Base-by-base conservation (phyloP, 2,113 vertebrate genomes). In the Mionectes macconnelli region DNA sequence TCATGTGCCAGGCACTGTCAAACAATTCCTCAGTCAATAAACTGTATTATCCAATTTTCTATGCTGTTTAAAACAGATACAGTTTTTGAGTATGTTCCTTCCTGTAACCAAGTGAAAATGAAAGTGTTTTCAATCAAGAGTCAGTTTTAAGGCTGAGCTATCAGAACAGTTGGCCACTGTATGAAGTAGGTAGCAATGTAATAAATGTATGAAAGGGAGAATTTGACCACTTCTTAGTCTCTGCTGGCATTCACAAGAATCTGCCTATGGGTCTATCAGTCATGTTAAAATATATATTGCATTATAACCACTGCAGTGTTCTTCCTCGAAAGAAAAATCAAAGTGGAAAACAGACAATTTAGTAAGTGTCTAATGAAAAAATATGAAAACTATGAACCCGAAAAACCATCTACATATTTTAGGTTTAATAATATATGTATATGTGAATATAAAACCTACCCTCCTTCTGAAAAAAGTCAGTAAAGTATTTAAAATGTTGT, bases 1-100 rank as follows among this genome's bases (percentile, higher is more conserved):
- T 28, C 42, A 31, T 2, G 0, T 25, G 9, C 55, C 3, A 4
- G 17, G 25, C 8, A 42, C 10, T 15, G 18, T 73, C 23, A 56
- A 37, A 64, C 9, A 72, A 67, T 83, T 59, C 47, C 30, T 76
- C 62, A 70, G 24, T 22, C 74, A 53, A 66, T 33, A 67, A 63
- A 37, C 12, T 27, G 5, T 9, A 23, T 55, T 31, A 88, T 8
- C 1, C 2, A 23, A 62, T 64, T 74, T 84, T 87, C n/a, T 63
- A 50, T 37, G n/a, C 16, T 72, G 21, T 59, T 87, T 70, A 49
- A 53, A 77, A 56, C 13, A 83, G 18, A 33, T 19, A 67, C 2
- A 30, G 9, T n/a, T 92, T 74, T 91, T 45, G 64, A 73, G 8
- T 4, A n/a, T 12, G 5, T 0, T 68, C 4, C 12, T 4, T 76